Evolutionary conservation across 2,797 vertebrate species (phyloP).

Genomic region (Malacoctenus gilli): DNA sequence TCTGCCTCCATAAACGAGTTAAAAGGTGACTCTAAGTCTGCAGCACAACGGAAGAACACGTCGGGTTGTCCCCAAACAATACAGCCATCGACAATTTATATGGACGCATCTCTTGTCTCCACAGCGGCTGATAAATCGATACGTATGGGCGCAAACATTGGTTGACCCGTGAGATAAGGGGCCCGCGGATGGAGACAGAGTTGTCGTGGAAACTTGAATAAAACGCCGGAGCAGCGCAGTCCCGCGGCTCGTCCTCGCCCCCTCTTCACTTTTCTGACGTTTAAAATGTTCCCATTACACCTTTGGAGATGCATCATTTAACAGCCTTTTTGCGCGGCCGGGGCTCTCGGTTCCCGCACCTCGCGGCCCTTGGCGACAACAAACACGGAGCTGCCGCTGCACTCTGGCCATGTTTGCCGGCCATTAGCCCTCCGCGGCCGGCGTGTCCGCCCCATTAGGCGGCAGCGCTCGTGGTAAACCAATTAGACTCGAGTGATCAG

Average conservation of each 20-base stretch:
- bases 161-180: slow-evolving; percentile 83
- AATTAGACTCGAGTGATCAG: slow-evolving; percentile 91
- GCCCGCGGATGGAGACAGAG: slow-evolving; percentile 50
- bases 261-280: slow-evolving; percentile 47
- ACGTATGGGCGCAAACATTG: slow-evolving; percentile 67
- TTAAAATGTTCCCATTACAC: slow-evolving; percentile 79
- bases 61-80: slow-evolving; percentile 48
- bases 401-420: slow-evolving; percentile 76
- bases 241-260: slow-evolving; percentile 25
- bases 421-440: slow-evolving; percentile 86
- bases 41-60: neutral
- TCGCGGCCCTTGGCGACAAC: slow-evolving; percentile 51
- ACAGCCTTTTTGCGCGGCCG: slow-evolving; percentile 76
- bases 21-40: neutral
- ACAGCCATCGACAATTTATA: slow-evolving; percentile 64
- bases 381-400: slow-evolving; percentile 60
- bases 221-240: slow-evolving; percentile 47
- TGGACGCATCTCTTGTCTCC: slow-evolving; percentile 71
- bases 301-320: slow-evolving; percentile 84
- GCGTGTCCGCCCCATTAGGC: slow-evolving; percentile 91
- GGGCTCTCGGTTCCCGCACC: slow-evolving; percentile 13
- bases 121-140: slow-evolving; percentile 81
- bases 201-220: slow-evolving; percentile 67
- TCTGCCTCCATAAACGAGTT: slow-evolving; percentile 8
- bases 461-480: slow-evolving; percentile 88